A percentile compares a stretch with the other conserved stretches of the same genome.
Conservation (phyloP, 2,888 invertebrate genomes). For the Erpobdella octoculata region DNA sequence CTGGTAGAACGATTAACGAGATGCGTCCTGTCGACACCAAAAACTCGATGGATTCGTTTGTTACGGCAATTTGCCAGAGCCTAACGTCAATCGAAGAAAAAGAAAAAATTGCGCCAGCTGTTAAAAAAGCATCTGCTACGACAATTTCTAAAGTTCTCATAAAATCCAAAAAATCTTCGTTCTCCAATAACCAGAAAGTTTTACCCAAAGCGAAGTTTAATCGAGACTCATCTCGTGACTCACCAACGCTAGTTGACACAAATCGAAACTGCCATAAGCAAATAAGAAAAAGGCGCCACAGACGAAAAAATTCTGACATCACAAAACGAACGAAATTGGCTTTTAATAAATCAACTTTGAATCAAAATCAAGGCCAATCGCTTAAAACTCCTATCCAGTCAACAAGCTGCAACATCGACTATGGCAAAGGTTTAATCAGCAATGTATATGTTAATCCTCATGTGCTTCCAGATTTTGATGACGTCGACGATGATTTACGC, state of each 20-base stretch:
- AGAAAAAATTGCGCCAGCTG: not conserved
- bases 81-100: not conserved
- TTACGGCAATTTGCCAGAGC: slow-evolving; percentile 30
- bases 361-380: not conserved
- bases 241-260: no score
- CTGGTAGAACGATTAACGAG: not conserved
- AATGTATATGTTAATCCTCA: no score
- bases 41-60: slow-evolving; percentile 35
- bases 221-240: not conserved
- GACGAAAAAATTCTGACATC: not conserved
- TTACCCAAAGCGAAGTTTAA: not conserved
- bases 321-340: not conserved
- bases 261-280: no score
- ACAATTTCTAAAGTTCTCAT: not conserved
- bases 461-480: slow-evolving; percentile 35
- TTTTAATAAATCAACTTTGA: not conserved
- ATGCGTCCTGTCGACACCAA: slow-evolving; percentile 24
- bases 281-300: not conserved
- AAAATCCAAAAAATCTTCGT: not conserved
- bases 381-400: no score
- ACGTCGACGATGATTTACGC: slow-evolving; percentile 29
- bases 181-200: not conserved
- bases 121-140: not conserved
- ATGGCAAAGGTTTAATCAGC: not conserved
- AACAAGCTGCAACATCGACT: no score